Evolutionary conservation across 1,140 invertebrate species (phyloP).

Genomic region (Musca vetustissima): DNA sequence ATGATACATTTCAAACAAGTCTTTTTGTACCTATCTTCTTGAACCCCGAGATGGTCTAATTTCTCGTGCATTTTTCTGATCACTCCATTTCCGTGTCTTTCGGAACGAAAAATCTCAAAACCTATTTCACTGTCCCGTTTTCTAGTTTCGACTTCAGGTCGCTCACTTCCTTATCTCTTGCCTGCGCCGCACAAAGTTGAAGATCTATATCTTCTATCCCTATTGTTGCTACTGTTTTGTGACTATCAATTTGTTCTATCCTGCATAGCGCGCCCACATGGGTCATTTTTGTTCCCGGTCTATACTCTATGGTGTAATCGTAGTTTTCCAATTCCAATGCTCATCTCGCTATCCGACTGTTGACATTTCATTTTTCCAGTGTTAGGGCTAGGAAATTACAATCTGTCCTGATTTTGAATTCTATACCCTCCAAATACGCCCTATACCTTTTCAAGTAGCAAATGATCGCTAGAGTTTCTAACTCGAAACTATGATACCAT

Average conservation of each 20-base stretch:
- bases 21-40: neutral
- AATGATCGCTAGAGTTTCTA: neutral
- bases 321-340: constrained; percentile 7
- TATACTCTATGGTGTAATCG: neutral
- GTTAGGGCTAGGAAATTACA: neutral
- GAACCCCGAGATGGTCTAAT: neutral
- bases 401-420: neutral
- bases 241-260: no score
- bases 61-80: neutral
- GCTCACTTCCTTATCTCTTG: neutral
- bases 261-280: neutral
- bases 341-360: neutral
- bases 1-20: no score
- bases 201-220: neutral
- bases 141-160: neutral
- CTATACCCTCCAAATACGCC: neutral
- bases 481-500: neutral
- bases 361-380: neutral
- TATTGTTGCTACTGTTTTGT: neutral
- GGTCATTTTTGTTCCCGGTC: neutral
- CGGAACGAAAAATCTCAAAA: neutral
- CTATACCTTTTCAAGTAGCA: neutral
- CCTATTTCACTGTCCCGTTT: neutral
- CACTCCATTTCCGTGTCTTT: neutral
- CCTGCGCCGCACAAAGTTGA: neutral